Base-by-base conservation (phyloP, 2,113 vertebrate genomes). In the Lates calcarifer region DNA sequence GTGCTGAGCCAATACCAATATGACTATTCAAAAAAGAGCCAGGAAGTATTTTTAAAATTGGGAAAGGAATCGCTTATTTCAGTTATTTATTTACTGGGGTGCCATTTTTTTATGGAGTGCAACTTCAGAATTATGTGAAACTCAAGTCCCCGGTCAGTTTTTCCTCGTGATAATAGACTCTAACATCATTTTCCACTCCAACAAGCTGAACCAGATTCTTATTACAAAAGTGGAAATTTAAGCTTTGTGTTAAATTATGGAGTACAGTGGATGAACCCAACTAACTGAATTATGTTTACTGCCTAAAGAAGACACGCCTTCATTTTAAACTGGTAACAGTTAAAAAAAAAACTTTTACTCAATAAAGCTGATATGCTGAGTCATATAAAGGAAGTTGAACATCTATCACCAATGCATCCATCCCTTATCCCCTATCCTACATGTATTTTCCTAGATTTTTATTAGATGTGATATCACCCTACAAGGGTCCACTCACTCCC, bases 301-400 rank as follows among this genome's bases (percentile, higher is more conserved):
- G 70, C 75, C 80, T 17, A 7, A 60, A 51, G 78, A 87, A 81
- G 49, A 77, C 62, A 67, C 12, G 22, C 41, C 24, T 77, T 61
- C 31, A 51, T 73, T 64, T 66, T 67, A 49, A 58, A n/a, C 41
- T 60, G 24, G 41, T 69, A 20, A 29, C 35, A 68, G 31, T n/a
- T n/a, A n/a, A n/a, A n/a, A 49, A 51, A 79, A 72, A 83, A 81
- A 76, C 43, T 63, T 49, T 63, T 20, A 28, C 43, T 14, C 62
- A 64, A 45, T 65, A 35, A 43, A 68, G 69, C 74, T 37, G 28
- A 37, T 64, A 74, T 81, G 45, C 77, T 80, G 74, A 81, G 56
- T 88, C 74, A 82, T 24, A 67, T 67, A 84, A 79, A 86, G n/a
- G 5, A 35, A 81, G 58, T 6, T 39, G 41, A 76, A 57, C n/a